phyloP scores from a whole-genome alignment of 2,888 invertebrate genomes.

The Apodemia zela region DNA sequence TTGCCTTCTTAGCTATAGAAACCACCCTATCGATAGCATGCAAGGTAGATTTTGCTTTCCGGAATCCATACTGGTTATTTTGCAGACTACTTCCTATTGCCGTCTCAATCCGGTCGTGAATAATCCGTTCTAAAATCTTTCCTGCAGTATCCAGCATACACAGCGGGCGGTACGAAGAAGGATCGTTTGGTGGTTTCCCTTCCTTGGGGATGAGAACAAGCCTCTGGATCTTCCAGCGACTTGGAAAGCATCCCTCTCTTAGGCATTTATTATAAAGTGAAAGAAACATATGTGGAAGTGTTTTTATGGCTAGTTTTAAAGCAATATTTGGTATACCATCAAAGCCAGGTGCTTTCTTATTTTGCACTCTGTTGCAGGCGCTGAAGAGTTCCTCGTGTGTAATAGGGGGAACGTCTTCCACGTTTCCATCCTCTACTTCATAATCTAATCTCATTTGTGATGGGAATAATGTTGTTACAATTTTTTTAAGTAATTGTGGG shows the following conservation, averaged over 20 bases:
- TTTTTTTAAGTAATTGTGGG: too few relatives aligned
- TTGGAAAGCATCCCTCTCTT: not conserved
- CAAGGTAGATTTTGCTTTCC: not conserved
- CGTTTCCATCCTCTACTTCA: not conserved
- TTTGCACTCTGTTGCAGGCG: not conserved
- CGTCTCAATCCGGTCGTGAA: slow-evolving; percentile 19
- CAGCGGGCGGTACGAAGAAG: not conserved
- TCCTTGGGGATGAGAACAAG: not conserved
- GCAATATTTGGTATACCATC: not conserved
- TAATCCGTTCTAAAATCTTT: not conserved
- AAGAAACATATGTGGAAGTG: not conserved
- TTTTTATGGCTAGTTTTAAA: not conserved
- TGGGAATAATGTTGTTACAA: too few relatives aligned
- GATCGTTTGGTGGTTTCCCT: not conserved
- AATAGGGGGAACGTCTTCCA: not conserved
- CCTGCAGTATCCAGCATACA: not conserved
- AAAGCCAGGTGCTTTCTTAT: not conserved
- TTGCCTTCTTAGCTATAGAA: slow-evolving; percentile 17
- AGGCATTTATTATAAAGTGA: not conserved
- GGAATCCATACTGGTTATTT: not conserved
- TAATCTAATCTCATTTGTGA: too few relatives aligned
- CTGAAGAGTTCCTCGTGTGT: not conserved
- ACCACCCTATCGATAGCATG: not conserved
- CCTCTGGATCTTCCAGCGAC: not conserved
- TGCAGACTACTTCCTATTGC: not conserved